Base-by-base conservation (phyloP, 2,113 vertebrate species). In the Conger conger region DNA sequence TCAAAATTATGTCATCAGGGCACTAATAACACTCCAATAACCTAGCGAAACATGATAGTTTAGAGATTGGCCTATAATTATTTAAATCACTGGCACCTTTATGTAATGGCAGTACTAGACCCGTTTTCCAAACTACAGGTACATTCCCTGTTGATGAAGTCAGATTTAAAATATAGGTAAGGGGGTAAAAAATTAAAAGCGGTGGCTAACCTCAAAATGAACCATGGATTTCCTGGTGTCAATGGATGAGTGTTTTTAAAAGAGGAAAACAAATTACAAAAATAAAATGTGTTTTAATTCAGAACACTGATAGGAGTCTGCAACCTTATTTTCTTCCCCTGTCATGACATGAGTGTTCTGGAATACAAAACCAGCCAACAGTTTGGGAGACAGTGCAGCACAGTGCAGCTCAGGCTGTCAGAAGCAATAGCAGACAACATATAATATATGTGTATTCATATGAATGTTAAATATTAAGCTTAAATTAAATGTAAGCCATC, bases 361-460 rank as follows among this genome's bases (percentile, higher is more conserved):
- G 68, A 15, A 53, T 53, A 20, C 18, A 82, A 68, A 45, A 13
- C 45, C 20, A 50, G n/a, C 73, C 27, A 27, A 84, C 30, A 30
- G 76, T 82, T 81, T 77, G 54, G 45, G 80, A 63, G 83, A 15
- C 57, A 36, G 0, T 35, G 35, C 35, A 36, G 5, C 23, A 35
- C 35, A 30, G 50, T 80, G 42, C 36, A 33, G 63, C 60, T 45
- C n/a, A 45, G 42, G 68, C 68, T 73, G 68, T 73, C 3, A 33
- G 42, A 84, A 38, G 73, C 38, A 50, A 35, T 35, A 20, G 42
- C 42, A 78, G 13, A 78, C 76, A 73, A 83, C 84, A 87, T 83
- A 77, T 76, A 84, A 87, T 76, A 36, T 40, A 83, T 87, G 82
- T 83, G 86, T 89, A 89, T 88, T 89, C 89, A 89, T 91, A 86